Percentiles rank a stretch among this genome's conserved stretches.
Conservation (phyloP, 2,113 vertebrate species). For the Raja brachyura region DNA sequence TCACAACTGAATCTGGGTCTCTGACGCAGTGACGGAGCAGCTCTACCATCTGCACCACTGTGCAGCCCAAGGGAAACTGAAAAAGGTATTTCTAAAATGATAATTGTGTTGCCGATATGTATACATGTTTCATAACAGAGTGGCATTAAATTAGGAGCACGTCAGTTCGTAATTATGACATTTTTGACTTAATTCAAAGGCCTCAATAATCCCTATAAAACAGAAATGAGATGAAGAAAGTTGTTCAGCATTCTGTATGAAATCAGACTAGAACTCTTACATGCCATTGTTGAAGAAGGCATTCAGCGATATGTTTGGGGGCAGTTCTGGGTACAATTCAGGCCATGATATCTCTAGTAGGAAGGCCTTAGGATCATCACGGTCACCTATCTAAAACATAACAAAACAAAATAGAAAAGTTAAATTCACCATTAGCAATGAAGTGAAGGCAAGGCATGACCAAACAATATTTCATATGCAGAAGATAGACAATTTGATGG, state of each 20-base stretch:
- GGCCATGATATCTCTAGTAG: constrained; percentile 87
- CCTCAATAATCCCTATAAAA: not conserved
- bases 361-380: constrained; percentile 82
- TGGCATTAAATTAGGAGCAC: not conserved
- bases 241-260: not conserved
- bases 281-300: constrained; percentile 95
- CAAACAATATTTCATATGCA: not conserved
- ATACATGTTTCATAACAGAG: not conserved
- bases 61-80: not conserved
- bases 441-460: not conserved
- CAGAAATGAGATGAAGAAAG: not conserved
- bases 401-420: constrained; percentile 35
- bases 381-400: constrained; percentile 75
- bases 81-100: not conserved
- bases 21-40: no score
- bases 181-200: not conserved
- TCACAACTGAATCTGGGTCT: no score
- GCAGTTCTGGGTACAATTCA: constrained; percentile 80
- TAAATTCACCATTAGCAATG: not conserved
- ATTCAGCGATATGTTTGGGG: constrained; percentile 79
- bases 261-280: constrained; percentile 55
- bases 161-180: not conserved
- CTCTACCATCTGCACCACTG: no score
- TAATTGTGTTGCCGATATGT: not conserved
- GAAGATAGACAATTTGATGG: no score